Percentiles rank a stretch among this genome's conserved stretches.
These are phyloP conservation scores for Orchesella flavescens DNA, from an alignment of 2,888 invertebrate species.

Conservation along the genomic window DNA sequence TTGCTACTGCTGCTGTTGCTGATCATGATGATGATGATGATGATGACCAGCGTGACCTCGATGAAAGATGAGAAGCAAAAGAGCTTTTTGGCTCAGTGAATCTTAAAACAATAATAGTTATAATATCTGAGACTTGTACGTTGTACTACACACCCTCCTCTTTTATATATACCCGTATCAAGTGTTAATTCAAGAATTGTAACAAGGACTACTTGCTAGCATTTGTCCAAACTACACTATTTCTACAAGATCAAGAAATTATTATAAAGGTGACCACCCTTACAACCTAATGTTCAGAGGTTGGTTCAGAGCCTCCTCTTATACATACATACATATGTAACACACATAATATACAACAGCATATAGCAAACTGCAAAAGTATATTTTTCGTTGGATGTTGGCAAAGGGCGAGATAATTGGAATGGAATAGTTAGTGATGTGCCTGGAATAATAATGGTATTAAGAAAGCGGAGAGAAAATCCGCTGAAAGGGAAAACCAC, in stretches of 20 bases:
- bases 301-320: too few species aligned
- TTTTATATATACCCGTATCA: too few species aligned
- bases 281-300: too few species aligned
- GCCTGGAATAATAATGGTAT: conserved; percentile 70
- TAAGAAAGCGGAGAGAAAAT: conserved; percentile 43
- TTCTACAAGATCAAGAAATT: too few species aligned
- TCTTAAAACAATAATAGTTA: conserved; percentile 54
- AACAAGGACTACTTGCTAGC: too few species aligned
- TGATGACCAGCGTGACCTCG: conserved; percentile 54
- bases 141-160: neutral
- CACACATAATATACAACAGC: neutral
- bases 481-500: conserved; percentile 43
- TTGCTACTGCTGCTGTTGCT: neutral
- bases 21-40: conserved; percentile 44
- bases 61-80: conserved; percentile 55
- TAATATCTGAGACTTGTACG: neutral
- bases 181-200: too few species aligned
- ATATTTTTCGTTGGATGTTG: conserved; percentile 48
- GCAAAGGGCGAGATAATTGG: conserved; percentile 71
- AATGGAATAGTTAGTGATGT: conserved; percentile 71
- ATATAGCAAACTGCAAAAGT: conserved; percentile 1
- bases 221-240: too few species aligned
- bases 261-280: too few species aligned
- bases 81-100: conserved; percentile 52
- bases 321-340: neutral